A percentile compares a stretch with the other conserved stretches of the same genome.
Conservation (phyloP, 2,797 vertebrate species). For the Rhincodon typus region DNA sequence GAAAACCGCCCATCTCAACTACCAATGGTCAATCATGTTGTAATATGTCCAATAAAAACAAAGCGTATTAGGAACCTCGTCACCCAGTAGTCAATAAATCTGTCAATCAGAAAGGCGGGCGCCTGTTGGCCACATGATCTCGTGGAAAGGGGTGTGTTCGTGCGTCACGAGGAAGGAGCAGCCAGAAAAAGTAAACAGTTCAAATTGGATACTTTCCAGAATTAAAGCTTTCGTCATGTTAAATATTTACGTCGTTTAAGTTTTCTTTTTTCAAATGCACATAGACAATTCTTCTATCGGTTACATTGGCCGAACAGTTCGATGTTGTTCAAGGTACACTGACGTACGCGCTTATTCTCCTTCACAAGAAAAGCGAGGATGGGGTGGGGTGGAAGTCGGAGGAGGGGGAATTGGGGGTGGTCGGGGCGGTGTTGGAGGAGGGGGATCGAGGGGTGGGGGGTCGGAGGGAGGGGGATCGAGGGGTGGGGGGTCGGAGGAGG, state of each 20-base stretch:
- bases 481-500: too few relatives aligned
- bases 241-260: neutral
- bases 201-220: neutral
- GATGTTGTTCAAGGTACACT: neutral
- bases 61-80: too few relatives aligned
- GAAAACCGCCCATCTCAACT: neutral
- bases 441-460: too few relatives aligned
- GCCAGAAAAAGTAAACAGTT: conserved; percentile 31
- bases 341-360: too few relatives aligned
- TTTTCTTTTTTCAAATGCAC: neutral
- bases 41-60: neutral
- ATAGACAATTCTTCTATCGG: neutral
- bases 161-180: conserved; percentile 21
- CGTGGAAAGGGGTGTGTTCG: neutral
- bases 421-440: too few relatives aligned
- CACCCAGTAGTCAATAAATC: neutral
- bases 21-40: neutral
- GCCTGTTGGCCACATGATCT: neutral
- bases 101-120: neutral
- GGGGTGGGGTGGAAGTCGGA: too few relatives aligned
- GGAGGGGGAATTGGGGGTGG: too few relatives aligned
- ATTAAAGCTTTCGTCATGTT: neutral
- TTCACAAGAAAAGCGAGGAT: too few relatives aligned
- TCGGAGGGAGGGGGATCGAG: too few relatives aligned
- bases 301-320: too few relatives aligned